phyloP scores from a whole-genome alignment of 2,113 vertebrate genomes.

The Cyprinodon tularosa region DNA sequence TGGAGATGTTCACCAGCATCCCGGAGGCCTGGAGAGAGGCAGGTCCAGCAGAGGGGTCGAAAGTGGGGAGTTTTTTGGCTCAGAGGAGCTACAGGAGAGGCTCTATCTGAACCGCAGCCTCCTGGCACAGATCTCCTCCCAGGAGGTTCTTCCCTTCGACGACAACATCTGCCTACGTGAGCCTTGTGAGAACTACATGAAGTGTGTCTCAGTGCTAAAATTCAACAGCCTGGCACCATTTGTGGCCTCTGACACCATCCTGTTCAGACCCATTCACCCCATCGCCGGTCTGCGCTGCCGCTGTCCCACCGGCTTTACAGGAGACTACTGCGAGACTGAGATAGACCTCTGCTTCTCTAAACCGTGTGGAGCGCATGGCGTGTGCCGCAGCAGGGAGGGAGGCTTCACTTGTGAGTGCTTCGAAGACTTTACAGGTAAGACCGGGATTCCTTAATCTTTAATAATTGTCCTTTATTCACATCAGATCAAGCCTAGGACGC shows the following conservation, averaged over 20 bases:
- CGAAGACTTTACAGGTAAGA: constrained; percentile 90
- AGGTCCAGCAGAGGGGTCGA: constrained; percentile 10
- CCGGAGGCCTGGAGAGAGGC: constrained; percentile 30
- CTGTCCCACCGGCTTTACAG: constrained; percentile 91
- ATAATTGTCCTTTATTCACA: neutral
- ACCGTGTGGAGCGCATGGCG: constrained; percentile 88
- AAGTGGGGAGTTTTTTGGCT: constrained; percentile 82
- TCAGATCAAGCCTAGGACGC: neutral
- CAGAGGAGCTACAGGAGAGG: constrained; percentile 94
- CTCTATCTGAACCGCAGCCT: constrained; percentile 95
- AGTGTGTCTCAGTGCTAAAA: constrained; percentile 92
- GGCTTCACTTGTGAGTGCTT: constrained; percentile 93
- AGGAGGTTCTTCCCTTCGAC: constrained; percentile 94
- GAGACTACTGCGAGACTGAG: constrained; percentile 96
- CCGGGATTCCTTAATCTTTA: neutral
- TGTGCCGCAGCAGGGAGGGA: constrained; percentile 89
- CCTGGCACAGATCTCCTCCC: constrained; percentile 85
- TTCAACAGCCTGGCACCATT: constrained; percentile 97
- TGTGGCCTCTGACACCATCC: constrained; percentile 90
- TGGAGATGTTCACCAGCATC: constrained; percentile 35
- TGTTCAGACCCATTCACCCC: constrained; percentile 95
- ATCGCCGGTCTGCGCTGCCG: constrained; percentile 93
- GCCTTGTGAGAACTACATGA: constrained; percentile 98
- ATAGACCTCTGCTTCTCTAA: constrained; percentile 96
- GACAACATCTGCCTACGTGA: constrained; percentile 97